Percentiles rank a stretch among this genome's conserved stretches.
These are phyloP conservation scores for Morone saxatilis DNA, from an alignment of 2,113 vertebrate genomes.

Conservation along the genomic window DNA sequence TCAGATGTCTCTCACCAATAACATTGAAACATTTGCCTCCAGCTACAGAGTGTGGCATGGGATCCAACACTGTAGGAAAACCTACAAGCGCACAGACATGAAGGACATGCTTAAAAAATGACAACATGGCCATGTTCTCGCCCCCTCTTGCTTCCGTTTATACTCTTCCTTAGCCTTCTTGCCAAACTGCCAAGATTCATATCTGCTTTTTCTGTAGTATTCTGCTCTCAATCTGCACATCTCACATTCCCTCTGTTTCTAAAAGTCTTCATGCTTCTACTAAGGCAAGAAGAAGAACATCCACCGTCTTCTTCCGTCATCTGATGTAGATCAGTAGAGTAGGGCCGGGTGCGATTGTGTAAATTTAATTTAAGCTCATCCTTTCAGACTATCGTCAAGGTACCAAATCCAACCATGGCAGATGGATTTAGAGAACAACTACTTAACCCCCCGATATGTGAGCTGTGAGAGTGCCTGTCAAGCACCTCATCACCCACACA, in stretches of 20 bases:
- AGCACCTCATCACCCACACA: slow-evolving; percentile 34
- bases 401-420: background rate
- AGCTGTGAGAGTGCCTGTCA: slow-evolving; percentile 33
- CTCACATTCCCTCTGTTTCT: slow-evolving; percentile 34
- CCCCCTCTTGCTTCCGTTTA: slow-evolving; percentile 4
- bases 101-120: slow-evolving; percentile 29
- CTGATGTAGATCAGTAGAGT: slow-evolving; percentile 22
- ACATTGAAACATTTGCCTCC: slow-evolving; percentile 20
- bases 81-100: background rate
- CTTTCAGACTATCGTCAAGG: slow-evolving; percentile 10
- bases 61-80: slow-evolving; percentile 35
- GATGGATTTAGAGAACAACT: slow-evolving; percentile 48
- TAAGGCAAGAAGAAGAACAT: background rate
- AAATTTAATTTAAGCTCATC: slow-evolving; percentile 44
- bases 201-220: slow-evolving; percentile 51
- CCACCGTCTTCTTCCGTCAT: background rate
- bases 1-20: slow-evolving; percentile 44
- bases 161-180: slow-evolving; percentile 24
- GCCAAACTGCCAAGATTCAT: slow-evolving; percentile 44
- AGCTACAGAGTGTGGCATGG: slow-evolving; percentile 32
- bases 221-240: slow-evolving; percentile 50
- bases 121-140: slow-evolving; percentile 4
- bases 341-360: slow-evolving; percentile 17
- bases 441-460: slow-evolving; percentile 20
- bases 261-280: slow-evolving; percentile 37